phyloP scores from a whole-genome alignment of 1,140 invertebrate species.

The Zaprionus inermis region DNA sequence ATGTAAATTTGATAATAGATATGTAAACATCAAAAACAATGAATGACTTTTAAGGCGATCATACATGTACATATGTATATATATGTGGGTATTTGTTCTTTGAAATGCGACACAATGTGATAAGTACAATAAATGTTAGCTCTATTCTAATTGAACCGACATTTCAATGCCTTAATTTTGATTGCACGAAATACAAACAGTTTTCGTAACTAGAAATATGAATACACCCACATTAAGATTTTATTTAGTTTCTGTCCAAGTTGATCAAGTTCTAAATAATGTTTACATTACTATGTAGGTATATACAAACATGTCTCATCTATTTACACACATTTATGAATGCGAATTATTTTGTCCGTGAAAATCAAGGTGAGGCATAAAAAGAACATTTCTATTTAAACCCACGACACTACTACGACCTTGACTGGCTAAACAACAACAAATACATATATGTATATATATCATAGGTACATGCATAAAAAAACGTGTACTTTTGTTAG shows the following conservation, averaged over 20 bases:
- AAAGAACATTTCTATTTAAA: slow-evolving; percentile 53
- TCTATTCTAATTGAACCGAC: not conserved
- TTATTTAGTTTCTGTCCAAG: not conserved
- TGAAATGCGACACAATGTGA: not conserved
- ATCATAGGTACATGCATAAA: slow-evolving; percentile 27
- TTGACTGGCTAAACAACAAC: slow-evolving; percentile 64
- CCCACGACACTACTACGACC: slow-evolving; percentile 55
- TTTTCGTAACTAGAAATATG: not conserved
- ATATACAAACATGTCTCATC: not conserved
- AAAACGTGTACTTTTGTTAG: slow-evolving; percentile 10
- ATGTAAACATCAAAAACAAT: not conserved
- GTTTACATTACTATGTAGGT: slow-evolving; percentile 21
- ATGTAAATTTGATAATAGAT: not conserved
- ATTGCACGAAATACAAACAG: not conserved
- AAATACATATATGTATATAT: slow-evolving; percentile 36
- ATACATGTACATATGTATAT: not conserved
- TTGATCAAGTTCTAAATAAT: slow-evolving; percentile 15
- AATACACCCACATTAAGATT: not conserved
- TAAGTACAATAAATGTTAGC: not conserved
- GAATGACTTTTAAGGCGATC: not conserved
- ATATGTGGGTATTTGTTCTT: not conserved
- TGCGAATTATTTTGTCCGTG: slow-evolving; percentile 44
- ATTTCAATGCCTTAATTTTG: not conserved
- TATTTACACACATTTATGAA: slow-evolving; percentile 2
- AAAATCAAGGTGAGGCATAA: slow-evolving; percentile 75